Evolutionary conservation across 2,888 invertebrate species (phyloP), one percentile per base, ranked within the genome.

Genomic region (Lathronympha strigana): DNA sequence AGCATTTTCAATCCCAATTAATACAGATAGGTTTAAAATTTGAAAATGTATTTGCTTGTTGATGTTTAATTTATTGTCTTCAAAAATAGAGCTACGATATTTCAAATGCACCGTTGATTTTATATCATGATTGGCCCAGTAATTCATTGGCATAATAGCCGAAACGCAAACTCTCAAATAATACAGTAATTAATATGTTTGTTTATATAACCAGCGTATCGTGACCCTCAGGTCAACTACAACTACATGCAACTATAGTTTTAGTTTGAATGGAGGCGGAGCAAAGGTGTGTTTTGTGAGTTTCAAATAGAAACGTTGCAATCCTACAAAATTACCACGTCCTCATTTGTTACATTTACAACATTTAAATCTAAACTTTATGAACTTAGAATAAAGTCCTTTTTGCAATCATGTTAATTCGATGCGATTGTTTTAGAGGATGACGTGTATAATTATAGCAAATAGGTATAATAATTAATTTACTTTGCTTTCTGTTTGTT

Each of bases 141-240:
- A 58, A 63, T 51, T 51, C 36, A 58, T 63, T 57, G 28, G n/a
- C 36, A 15, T 19, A 25, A 57, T 50, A 50, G 21, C 50, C n/a
- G 17, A 17, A 58, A 43, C 47, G 43, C 51, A 63, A 57, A 58
- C 43, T 51, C 63, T 25, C 58, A 58, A 38, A 64, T 64, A 64
- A 64, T 64, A 49, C 55, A 25, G 19, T 64, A 58, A 58, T 64
- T 64, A 64, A 64, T 58, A 64, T 58, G 64, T 60, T 64, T 64
- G 36, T 19, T 43, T 28, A 21, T 0, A 0, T 6, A 0, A 13
- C 51, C 51, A 58, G 13, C 36, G 8, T 63, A 45, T 25, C 36
- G 0, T 53, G 51, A 13, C 19, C 51, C 19, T 2, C n/a, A 4
- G 6, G 5, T 6, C 15, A 2, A 45, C 9, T 8, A 2, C 0